phyloP scores from a whole-genome alignment of 2,888 invertebrate species.

The Pammene fasciana region DNA sequence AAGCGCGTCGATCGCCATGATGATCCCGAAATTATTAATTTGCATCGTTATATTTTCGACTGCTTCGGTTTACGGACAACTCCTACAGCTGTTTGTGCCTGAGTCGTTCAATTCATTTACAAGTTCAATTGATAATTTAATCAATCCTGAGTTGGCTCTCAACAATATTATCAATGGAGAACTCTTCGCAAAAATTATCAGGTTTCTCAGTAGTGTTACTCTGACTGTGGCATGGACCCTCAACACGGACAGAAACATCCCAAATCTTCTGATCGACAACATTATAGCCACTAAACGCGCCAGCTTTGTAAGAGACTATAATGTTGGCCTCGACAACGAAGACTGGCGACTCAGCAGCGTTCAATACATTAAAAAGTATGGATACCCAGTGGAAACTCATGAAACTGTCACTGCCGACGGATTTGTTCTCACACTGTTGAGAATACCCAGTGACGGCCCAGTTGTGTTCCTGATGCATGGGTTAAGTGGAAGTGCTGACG shows the following conservation, averaged over 20 bases:
- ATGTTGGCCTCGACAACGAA: slow-evolving; percentile 54
- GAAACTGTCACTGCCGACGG: slow-evolving; percentile 62
- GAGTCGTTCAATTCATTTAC: neutral
- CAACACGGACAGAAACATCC: slow-evolving; percentile 45
- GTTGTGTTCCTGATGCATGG: slow-evolving; percentile 71
- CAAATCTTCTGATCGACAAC: slow-evolving; percentile 47
- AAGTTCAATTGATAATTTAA: neutral
- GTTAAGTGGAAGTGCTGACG: slow-evolving; percentile 65
- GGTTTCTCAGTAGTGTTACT: neutral
- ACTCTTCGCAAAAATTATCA: neutral
- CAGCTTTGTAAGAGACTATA: slow-evolving; percentile 47
- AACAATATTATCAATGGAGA: slow-evolving; percentile 12
- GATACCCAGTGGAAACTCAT: slow-evolving; percentile 58
- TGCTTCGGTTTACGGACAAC: neutral
- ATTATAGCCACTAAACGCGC: slow-evolving; percentile 42
- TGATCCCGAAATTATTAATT: slow-evolving; percentile 5
- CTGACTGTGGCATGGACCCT: slow-evolving; percentile 37
- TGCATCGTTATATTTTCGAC: neutral
- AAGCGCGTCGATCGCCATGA: neutral
- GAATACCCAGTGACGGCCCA: slow-evolving; percentile 62
- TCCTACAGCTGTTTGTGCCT: neutral
- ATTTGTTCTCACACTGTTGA: slow-evolving; percentile 58
- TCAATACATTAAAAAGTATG: slow-evolving; percentile 60
- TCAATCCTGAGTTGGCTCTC: neutral
- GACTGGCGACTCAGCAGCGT: slow-evolving; percentile 55